Evolutionary conservation across 2,888 invertebrate genomes (phyloP).

Genomic region (Pristionchus arcanus): DNA sequence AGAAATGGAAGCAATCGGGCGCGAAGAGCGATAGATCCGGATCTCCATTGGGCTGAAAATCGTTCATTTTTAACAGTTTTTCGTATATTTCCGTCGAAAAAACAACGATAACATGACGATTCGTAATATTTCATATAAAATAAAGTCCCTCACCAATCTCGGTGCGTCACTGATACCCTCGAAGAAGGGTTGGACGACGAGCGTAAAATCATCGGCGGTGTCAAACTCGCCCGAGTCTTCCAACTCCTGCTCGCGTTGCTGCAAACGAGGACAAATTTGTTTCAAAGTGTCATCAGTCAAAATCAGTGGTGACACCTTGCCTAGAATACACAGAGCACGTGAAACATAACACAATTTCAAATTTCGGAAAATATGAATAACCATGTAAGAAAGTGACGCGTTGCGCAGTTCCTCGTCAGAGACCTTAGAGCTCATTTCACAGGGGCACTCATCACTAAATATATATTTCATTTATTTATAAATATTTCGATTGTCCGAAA

Average conservation of each 20-base stretch:
- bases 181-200: slow-evolving; percentile 74
- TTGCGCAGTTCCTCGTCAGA: slow-evolving; percentile 65
- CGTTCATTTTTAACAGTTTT: background rate
- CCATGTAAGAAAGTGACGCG: slow-evolving; percentile 68
- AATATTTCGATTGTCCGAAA: background rate
- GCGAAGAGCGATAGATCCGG: slow-evolving; percentile 70
- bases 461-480: background rate
- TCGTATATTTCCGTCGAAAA: background rate
- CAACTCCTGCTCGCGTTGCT: slow-evolving; percentile 47
- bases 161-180: slow-evolving; percentile 66
- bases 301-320: background rate
- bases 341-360: background rate
- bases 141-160: background rate
- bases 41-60: slow-evolving; percentile 61
- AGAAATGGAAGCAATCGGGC: slow-evolving; percentile 73
- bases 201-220: slow-evolving; percentile 70
- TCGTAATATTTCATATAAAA: no score
- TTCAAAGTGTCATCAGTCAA: background rate
- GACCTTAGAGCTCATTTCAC: slow-evolving; percentile 67
- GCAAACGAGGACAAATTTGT: background rate
- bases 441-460: slow-evolving; percentile 68
- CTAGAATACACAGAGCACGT: background rate
- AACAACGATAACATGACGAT: no score
- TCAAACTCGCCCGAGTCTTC: slow-evolving; percentile 62
- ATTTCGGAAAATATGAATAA: background rate